phyloP scores from a whole-genome alignment of 2,888 invertebrate genomes.

The Heterodera filipjevi region DNA sequence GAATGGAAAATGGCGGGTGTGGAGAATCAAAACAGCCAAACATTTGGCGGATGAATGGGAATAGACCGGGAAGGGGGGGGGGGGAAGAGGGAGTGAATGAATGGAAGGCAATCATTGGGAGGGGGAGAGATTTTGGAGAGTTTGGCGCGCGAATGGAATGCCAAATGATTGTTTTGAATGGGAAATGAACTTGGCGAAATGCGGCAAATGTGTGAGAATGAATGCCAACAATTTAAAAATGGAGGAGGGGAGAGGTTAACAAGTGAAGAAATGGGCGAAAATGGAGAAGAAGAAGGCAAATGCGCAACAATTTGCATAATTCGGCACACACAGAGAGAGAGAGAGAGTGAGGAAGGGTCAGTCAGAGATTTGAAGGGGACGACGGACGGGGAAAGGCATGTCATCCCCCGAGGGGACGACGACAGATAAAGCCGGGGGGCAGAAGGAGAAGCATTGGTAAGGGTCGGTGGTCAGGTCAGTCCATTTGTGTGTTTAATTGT shows the following conservation, averaged over 20 bases:
- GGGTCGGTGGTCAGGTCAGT: not conserved
- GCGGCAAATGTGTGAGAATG: not conserved
- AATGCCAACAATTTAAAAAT: not conserved
- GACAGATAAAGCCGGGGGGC: not conserved
- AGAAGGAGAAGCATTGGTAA: not conserved
- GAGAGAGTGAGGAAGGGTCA: not conserved
- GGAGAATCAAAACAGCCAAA: constrained; percentile 16
- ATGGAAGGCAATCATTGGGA: not conserved
- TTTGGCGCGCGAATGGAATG: constrained; percentile 1
- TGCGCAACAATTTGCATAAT: constrained; percentile 24
- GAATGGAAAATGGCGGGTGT: not conserved
- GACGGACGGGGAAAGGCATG: not conserved
- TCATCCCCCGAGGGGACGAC: not conserved
- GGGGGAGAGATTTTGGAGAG: not conserved
- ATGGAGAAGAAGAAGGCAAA: not conserved
- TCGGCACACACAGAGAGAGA: not conserved
- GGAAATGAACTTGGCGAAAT: not conserved
- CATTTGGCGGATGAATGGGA: not conserved
- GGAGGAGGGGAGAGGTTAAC: not conserved
- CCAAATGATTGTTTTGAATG: constrained; percentile 2
- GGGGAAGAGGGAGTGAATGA: not conserved
- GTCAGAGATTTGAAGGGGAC: not conserved
- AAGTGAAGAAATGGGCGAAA: not conserved
- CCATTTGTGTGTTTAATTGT: not conserved
- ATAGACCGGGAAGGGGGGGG: not conserved